phyloP scores from a whole-genome alignment of 2,888 invertebrate genomes.

The Dione vanillae region DNA sequence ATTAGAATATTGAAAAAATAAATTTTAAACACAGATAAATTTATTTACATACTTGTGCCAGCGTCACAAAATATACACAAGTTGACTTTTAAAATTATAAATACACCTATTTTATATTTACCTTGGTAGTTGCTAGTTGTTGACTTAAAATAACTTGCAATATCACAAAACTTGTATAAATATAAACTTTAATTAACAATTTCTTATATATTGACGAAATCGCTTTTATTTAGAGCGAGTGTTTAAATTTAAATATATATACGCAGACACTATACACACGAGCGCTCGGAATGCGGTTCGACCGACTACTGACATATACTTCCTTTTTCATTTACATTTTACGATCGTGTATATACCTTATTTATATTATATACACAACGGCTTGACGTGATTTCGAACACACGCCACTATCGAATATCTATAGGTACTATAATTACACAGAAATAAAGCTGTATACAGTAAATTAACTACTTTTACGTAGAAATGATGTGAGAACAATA shows the following conservation, averaged over 20 bases:
- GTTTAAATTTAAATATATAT: neutral
- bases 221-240: neutral
- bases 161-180: neutral
- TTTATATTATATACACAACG: too few relatives aligned
- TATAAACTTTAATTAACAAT: neutral
- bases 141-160: neutral
- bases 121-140: neutral
- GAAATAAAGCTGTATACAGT: too few relatives aligned
- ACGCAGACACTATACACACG: conserved; percentile 1
- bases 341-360: neutral
- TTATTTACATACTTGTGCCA: neutral
- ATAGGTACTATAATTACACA: too few relatives aligned
- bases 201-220: too few relatives aligned
- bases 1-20: neutral
- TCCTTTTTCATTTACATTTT: neutral
- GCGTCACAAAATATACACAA: neutral
- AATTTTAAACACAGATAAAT: too few relatives aligned
- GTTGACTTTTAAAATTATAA: neutral
- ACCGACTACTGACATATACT: conserved; percentile 12
- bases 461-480: too few relatives aligned
- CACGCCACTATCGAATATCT: too few relatives aligned
- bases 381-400: neutral
- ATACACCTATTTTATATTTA: neutral
- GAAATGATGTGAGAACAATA: too few relatives aligned
- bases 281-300: neutral